Percentiles rank a stretch among this genome's conserved stretches.
phyloP scores from a whole-genome alignment of 2,113 vertebrate genomes.

The Cynoglossus semilaevis region DNA sequence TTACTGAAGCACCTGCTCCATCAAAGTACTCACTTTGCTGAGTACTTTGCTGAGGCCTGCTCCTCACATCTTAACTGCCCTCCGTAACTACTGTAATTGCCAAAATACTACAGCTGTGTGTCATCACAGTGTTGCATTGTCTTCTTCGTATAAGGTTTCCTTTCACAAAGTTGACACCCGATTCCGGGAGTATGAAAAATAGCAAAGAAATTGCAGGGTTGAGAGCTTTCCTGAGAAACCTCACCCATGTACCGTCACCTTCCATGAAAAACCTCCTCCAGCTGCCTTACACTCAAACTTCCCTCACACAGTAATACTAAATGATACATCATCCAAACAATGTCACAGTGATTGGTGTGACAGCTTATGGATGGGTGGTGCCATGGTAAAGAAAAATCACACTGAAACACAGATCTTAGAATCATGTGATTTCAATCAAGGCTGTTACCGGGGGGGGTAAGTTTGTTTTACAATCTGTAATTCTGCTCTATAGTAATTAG shows the following conservation, averaged over 20 bases:
- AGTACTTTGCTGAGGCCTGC: too few relatives aligned
- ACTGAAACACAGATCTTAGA: neutral
- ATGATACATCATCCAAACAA: neutral
- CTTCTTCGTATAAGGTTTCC: too few relatives aligned
- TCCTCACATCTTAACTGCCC: too few relatives aligned
- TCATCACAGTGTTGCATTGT: too few relatives aligned
- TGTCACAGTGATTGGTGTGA: neutral
- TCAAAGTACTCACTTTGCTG: too few relatives aligned
- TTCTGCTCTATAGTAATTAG: too few relatives aligned
- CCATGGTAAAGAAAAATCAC: neutral
- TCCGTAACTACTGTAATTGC: too few relatives aligned
- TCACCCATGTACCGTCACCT: neutral
- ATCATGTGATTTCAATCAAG: conserved; percentile 10
- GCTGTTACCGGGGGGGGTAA: too few relatives aligned
- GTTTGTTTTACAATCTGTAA: neutral
- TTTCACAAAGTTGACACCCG: neutral
- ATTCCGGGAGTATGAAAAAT: neutral
- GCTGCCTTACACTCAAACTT: neutral
- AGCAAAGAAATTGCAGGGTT: too few relatives aligned
- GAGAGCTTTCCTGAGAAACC: neutral
- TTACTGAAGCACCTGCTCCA: too few relatives aligned
- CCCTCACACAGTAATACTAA: neutral
- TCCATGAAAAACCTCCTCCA: neutral
- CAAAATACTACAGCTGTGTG: too few relatives aligned
- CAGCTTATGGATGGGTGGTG: neutral